Evolutionary conservation across 1,140 invertebrate genomes (phyloP).

Genomic region (Lithobius niger): DNA sequence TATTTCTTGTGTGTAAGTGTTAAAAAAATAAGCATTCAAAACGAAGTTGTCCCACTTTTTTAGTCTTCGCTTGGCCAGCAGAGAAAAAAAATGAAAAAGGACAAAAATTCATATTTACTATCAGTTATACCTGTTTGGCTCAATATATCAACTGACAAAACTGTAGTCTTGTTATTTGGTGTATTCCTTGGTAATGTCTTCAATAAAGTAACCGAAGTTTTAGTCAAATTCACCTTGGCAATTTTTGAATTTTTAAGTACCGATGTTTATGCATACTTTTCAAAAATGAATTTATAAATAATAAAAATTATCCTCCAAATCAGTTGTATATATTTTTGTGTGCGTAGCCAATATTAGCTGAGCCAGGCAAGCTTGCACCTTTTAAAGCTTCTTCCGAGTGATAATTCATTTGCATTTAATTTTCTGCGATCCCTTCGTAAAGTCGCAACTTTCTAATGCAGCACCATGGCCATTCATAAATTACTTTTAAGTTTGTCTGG

Average conservation of each 20-base stretch:
- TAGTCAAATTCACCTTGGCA: not conserved
- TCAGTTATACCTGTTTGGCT: not conserved
- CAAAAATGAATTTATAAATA: not conserved
- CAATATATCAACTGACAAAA: not conserved
- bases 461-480: too few species aligned
- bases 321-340: too few species aligned
- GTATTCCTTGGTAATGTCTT: slow-evolving; percentile 5
- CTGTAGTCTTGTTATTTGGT: slow-evolving; percentile 7
- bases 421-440: too few species aligned
- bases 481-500: too few species aligned
- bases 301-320: too few species aligned
- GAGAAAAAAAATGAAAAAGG: not conserved
- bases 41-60: slow-evolving; percentile 6
- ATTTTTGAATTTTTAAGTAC: not conserved
- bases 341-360: too few species aligned
- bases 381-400: too few species aligned
- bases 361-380: not conserved
- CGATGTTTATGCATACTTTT: not conserved
- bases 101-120: not conserved
- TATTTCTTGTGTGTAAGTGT: not conserved
- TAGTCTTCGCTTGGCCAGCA: slow-evolving; percentile 5
- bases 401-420: too few species aligned
- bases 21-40: too few species aligned
- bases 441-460: too few species aligned
- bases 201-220: slow-evolving; percentile 3